Conservation (phyloP, 2,113 vertebrate species). For the Sinocyclocheilus grahami region DNA sequence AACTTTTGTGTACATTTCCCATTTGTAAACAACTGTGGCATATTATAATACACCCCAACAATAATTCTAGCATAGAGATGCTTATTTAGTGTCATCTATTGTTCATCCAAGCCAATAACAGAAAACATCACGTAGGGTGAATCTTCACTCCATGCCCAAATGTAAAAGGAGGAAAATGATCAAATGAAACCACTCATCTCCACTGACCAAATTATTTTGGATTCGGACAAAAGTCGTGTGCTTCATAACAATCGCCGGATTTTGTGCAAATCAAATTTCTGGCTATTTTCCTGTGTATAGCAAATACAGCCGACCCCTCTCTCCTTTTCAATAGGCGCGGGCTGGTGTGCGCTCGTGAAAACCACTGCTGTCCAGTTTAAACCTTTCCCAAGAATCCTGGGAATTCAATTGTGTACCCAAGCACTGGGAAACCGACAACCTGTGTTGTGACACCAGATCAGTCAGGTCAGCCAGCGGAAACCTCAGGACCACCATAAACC, state of each 20-base stretch:
- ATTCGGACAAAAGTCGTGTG: constrained; percentile 77
- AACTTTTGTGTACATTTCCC: constrained; percentile 50
- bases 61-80: constrained; percentile 59
- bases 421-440: constrained; percentile 70
- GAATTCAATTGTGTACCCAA: constrained; percentile 74
- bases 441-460: constrained; percentile 69
- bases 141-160: constrained; percentile 10
- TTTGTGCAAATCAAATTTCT: constrained; percentile 87
- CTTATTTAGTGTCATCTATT: constrained; percentile 63
- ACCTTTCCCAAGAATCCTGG: constrained; percentile 73
- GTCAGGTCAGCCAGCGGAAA: constrained; percentile 62
- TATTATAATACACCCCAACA: constrained; percentile 57
- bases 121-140: constrained; percentile 73
- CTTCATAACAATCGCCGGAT: constrained; percentile 90
- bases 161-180: not conserved
- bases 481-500: not conserved
- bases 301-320: constrained; percentile 87
- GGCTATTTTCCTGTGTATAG: constrained; percentile 93
- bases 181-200: not conserved
- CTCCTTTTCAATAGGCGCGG: constrained; percentile 78
- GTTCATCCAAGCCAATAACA: constrained; percentile 62
- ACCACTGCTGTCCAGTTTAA: constrained; percentile 60
- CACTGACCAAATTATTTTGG: constrained; percentile 62
- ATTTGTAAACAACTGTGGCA: constrained; percentile 61
- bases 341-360: constrained; percentile 80